phyloP scores from a whole-genome alignment of 2,797 vertebrate species.

The Mormyrops boulengeri region DNA sequence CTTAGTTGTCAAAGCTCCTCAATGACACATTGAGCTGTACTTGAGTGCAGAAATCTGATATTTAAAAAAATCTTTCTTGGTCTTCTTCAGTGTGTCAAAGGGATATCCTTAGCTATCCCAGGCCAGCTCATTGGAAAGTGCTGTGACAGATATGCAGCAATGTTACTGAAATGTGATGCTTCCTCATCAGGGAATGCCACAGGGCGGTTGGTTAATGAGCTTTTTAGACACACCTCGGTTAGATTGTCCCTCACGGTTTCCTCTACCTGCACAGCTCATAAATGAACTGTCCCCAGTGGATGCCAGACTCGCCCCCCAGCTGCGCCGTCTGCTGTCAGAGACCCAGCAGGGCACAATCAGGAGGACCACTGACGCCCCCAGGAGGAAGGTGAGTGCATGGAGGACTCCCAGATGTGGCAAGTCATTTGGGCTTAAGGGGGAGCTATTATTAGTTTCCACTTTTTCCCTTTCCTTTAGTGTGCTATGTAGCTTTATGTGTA shows the following conservation, averaged over 20 bases:
- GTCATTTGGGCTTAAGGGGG: neutral
- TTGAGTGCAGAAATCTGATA: neutral
- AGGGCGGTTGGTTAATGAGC: neutral
- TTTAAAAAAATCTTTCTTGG: neutral
- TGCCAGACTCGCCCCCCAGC: conserved; percentile 66
- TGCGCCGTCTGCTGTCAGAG: conserved; percentile 62
- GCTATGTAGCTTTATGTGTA: neutral
- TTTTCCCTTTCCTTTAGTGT: neutral
- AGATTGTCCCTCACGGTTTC: neutral
- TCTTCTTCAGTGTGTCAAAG: neutral
- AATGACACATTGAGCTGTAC: neutral
- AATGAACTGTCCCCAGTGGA: conserved; percentile 74
- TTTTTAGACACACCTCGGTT: neutral
- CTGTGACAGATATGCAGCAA: neutral
- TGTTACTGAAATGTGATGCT: neutral
- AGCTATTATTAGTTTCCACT: neutral
- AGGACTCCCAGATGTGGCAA: neutral
- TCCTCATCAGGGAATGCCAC: neutral
- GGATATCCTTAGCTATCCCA: neutral
- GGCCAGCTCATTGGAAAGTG: neutral
- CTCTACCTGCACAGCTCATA: conserved; percentile 63
- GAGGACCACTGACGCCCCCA: conserved; percentile 43
- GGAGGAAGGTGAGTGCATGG: conserved; percentile 45
- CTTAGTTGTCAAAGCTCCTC: neutral
- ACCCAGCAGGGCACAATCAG: conserved; percentile 37